These are phyloP conservation scores for Mormyrops boulengeri DNA, from an alignment of 2,797 vertebrate species.

Conservation along the genomic window DNA sequence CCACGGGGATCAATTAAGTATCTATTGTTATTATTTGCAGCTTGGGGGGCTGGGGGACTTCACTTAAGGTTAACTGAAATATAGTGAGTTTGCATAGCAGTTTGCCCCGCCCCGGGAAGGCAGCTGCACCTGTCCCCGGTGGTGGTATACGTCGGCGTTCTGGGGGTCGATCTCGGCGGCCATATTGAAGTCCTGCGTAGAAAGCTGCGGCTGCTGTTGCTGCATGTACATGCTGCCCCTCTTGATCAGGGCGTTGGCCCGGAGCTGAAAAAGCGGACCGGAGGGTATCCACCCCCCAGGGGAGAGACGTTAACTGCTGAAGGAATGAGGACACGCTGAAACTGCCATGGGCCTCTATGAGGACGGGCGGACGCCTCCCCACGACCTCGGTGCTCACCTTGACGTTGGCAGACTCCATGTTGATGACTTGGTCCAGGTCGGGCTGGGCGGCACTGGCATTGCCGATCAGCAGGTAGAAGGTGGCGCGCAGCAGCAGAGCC, in stretches of 20 bases:
- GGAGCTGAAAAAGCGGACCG: conserved; percentile 60
- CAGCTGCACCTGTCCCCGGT: conserved; percentile 82
- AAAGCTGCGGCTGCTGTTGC: conserved; percentile 85
- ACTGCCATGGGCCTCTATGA: not conserved
- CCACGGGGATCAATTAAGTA: not conserved
- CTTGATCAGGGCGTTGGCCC: conserved; percentile 93
- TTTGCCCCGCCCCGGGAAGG: not conserved
- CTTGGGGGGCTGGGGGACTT: not conserved
- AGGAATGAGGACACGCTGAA: not conserved
- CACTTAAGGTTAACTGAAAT: not conserved
- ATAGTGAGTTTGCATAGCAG: not conserved
- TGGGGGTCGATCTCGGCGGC: conserved; percentile 85
- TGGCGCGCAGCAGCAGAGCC: conserved; percentile 88
- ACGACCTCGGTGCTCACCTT: conserved; percentile 64
- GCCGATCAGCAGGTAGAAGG: conserved; percentile 95
- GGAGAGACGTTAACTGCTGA: not conserved
- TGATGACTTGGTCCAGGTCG: conserved; percentile 89
- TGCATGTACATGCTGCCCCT: conserved; percentile 99
- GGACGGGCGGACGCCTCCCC: not conserved
- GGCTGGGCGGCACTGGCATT: conserved; percentile 88
- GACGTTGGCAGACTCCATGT: conserved; percentile 85
- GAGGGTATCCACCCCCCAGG: not conserved
- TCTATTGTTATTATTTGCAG: not conserved
- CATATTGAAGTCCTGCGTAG: conserved; percentile 93
- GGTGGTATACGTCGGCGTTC: conserved; percentile 96